Evolutionary conservation across 2,113 vertebrate species (phyloP).

Genomic region (Emberiza fucata): DNA sequence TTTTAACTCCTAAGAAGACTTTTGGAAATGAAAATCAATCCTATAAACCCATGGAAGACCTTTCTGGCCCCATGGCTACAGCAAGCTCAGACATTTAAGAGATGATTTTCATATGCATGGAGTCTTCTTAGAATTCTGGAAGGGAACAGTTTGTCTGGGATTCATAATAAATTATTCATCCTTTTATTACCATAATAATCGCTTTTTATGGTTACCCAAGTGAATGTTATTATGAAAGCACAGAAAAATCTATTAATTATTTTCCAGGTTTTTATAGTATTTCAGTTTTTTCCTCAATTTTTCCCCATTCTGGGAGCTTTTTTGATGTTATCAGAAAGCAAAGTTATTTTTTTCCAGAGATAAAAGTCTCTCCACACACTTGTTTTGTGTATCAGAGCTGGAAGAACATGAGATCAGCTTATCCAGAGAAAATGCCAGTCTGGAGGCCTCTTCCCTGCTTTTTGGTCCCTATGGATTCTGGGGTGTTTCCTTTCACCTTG

Average conservation of each 20-base stretch:
- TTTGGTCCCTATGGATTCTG: not conserved
- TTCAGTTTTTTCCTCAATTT: not conserved
- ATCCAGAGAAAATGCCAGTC: not conserved
- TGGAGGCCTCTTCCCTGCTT: not conserved
- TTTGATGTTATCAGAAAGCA: not conserved
- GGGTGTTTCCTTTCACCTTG: not conserved
- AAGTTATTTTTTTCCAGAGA: not conserved
- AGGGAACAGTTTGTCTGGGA: constrained; percentile 21
- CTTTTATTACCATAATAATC: constrained; percentile 61
- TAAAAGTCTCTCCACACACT: not conserved
- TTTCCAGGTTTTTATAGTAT: constrained; percentile 20
- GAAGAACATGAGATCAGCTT: not conserved
- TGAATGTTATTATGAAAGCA: constrained; percentile 34
- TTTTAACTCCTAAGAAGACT: not conserved
- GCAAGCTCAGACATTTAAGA: not conserved
- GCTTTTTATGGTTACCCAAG: constrained; percentile 42
- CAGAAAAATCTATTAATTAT: constrained; percentile 50
- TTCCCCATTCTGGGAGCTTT: not conserved
- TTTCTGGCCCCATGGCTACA: not conserved
- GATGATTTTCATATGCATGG: not conserved
- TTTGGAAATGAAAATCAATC: not conserved
- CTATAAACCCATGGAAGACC: not conserved
- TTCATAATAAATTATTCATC: constrained; percentile 59
- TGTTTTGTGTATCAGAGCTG: not conserved
- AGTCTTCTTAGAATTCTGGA: constrained; percentile 27